Evolutionary conservation across 2,113 vertebrate species (phyloP), one percentile per base, ranked within the genome.

Genomic region (Grus americana): DNA sequence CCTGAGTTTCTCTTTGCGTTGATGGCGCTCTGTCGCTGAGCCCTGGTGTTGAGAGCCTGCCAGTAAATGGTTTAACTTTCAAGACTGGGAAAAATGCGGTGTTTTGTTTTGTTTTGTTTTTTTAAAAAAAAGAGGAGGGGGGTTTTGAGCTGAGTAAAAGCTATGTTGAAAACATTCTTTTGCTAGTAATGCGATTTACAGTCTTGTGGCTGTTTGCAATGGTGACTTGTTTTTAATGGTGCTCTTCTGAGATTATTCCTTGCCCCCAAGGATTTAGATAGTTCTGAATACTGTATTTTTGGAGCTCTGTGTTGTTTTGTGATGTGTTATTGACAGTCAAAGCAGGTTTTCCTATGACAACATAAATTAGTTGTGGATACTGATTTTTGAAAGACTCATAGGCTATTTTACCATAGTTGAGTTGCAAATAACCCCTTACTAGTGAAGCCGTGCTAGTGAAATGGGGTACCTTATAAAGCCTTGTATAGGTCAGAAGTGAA

Each of bases 11-110:
- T 8, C 4, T 11, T 29, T 30, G 7, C 23, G 0, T 11, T 8
- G 21, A 0, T 21, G 63, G 17, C 1, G 11, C 18, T 16, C 8
- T 40, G 62, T 5, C 1, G 2, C 29, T 7, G 62, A 36, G 75
- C 40, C 10, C 15, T 38, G 40, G 6, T 36, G n/a, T 14, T n/a
- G 11, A 2, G 7, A 70, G 11, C 36, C 52, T 34, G 42, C 27
- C 4, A 27, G 29, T 23, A 4, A 9, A 4, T 13, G 11, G 10
- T 49, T 79, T 86, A 14, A 4, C 11, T n/a, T 13, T 3, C 1
- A 17, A 5, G 6, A 0, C 0, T 46, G 47, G 34, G 34, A 14
- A 52, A 54, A 54, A 22, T 3, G 19, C 27, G 24, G 26, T 24
- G 23, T 13, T 24, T 52, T 52, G 23, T 24, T 50, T 50, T 38